phyloP scores from a whole-genome alignment of 2,797 vertebrate species.

The Microhierax caerulescens region DNA sequence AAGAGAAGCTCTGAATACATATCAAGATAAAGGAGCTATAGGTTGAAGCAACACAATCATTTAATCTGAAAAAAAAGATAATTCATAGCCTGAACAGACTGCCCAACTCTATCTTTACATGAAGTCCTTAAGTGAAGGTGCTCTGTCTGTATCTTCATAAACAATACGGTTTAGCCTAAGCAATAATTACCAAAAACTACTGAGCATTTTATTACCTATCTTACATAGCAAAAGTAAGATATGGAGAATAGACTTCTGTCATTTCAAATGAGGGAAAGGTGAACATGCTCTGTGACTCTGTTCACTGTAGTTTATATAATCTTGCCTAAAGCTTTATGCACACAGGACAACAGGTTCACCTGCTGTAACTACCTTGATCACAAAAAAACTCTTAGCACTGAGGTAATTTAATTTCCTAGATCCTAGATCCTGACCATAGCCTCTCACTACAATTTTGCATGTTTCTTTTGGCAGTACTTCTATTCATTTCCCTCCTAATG shows the following conservation, averaged over 20 bases:
- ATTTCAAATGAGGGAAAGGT: background rate
- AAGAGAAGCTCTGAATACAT: background rate
- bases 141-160: background rate
- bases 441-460: background rate
- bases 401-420: background rate
- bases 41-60: background rate
- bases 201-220: background rate
- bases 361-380: background rate
- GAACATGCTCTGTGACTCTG: background rate
- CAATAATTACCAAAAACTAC: background rate
- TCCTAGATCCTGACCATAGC: background rate
- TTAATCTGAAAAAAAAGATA: background rate
- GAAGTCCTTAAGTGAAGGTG: background rate
- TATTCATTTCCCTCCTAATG: background rate
- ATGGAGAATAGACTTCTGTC: background rate
- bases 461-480: background rate
- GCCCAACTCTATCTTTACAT: background rate
- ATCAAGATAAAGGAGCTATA: background rate
- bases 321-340: background rate
- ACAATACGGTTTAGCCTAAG: background rate
- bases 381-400: background rate
- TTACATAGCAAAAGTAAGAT: background rate
- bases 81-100: background rate
- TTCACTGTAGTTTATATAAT: background rate
- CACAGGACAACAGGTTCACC: background rate